Base-by-base conservation (phyloP, 1,140 invertebrate genomes). In the Caenorhabditis remanei region DNA sequence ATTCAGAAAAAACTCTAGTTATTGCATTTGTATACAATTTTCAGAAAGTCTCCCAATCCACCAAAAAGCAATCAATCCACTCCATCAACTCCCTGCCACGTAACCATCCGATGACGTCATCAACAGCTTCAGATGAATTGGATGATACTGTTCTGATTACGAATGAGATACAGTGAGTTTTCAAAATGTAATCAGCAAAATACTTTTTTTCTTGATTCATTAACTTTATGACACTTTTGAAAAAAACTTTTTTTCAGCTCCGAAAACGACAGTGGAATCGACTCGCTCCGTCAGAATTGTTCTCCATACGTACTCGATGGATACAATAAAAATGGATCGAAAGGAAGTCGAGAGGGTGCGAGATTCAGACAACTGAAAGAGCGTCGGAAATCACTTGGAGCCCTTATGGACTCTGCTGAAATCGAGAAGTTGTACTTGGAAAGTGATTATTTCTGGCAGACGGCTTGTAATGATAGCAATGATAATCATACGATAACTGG, bases 221-320 rank as follows among this genome's bases (percentile, higher is more conserved):
- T n/a, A n/a, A n/a, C n/a, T n/a, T n/a, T n/a, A n/a, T n/a, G n/a
- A n/a, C n/a, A n/a, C n/a, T n/a, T 32, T 67, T 4, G 41, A 67
- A 67, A 67, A 2, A 67, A 32, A 32, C 0, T 1, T 1, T 32
- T 0, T 88, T 88, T 85, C 63, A 89, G 88, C 19, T 89, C 87
- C 21, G 88, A 89, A 75, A 89, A 89, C 67, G 88, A 89, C 63
- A 89, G 87, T 53, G 88, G 88, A 48, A 89, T 89, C 55, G 88
- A 89, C 58, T 89, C 88, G 3, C 63, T 89, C 9, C 87, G 88
- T 9, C 88, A 89, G 65, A 63, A 89, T 58, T 83, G 67, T 32
- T 89, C 88, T 0, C 88, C 88, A 1, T 89, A 89, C 65, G 85
- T 67, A 4, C 58, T 56, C 19, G 86, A 87, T 11, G 86, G 86